phyloP scores from a whole-genome alignment of 2,797 vertebrate species.

The Aeoliscus strigatus region DNA sequence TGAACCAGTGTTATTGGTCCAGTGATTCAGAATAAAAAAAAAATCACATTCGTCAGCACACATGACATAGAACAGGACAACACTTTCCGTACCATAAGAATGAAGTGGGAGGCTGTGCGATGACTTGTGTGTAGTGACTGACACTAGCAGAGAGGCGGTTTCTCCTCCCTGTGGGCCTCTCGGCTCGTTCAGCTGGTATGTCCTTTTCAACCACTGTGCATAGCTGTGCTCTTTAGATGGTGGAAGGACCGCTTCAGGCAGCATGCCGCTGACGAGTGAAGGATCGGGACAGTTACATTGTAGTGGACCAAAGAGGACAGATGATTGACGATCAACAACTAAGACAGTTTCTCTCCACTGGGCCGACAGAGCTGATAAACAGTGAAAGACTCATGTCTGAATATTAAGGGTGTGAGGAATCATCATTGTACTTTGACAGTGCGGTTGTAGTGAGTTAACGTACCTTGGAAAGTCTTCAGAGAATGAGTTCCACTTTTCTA shows the following conservation, averaged over 20 bases:
- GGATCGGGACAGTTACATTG: neutral
- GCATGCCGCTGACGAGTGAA: slow-evolving; percentile 72
- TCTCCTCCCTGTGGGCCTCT: slow-evolving; percentile 51
- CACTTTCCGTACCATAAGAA: slow-evolving; percentile 52
- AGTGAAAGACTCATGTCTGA: neutral
- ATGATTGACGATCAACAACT: too few relatives aligned
- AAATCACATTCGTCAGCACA: slow-evolving; percentile 1
- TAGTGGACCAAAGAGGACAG: neutral
- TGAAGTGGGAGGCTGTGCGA: slow-evolving; percentile 11
- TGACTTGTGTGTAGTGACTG: slow-evolving; percentile 15
- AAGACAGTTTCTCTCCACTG: too few relatives aligned
- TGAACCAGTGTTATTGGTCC: too few relatives aligned
- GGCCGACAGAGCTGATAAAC: neutral
- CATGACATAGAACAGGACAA: slow-evolving; percentile 2
- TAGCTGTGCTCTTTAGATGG: slow-evolving; percentile 89
- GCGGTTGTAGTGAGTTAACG: slow-evolving; percentile 3
- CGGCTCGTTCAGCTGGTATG: slow-evolving; percentile 42
- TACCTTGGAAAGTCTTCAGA: slow-evolving; percentile 78
- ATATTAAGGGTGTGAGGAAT: neutral
- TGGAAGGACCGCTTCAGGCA: slow-evolving; percentile 84
- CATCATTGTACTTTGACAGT: neutral
- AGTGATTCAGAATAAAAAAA: neutral
- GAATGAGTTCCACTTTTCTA: slow-evolving; percentile 76
- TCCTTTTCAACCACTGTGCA: slow-evolving; percentile 83
- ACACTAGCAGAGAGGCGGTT: neutral